Evolutionary conservation across 1,140 invertebrate species (phyloP), one percentile per base, ranked within the genome.

Genomic region (Platyscapa corneri): DNA sequence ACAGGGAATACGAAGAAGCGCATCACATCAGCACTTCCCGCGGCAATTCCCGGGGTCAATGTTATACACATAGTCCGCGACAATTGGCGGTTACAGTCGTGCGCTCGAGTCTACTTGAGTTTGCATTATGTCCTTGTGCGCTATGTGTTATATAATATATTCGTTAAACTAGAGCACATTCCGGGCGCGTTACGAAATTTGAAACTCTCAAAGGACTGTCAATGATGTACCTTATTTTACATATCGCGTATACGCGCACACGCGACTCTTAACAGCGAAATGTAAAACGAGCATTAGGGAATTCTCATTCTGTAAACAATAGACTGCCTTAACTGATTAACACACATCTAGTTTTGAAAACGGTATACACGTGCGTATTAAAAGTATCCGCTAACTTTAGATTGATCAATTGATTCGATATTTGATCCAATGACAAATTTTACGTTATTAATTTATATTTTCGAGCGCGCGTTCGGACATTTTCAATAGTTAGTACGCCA

Each of bases 41-140:
- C 67, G 42, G n/a, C 3, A 10, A 65, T 49, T 30, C 49, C 18
- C 6, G 67, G 20, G 64, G 82, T 83, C 83, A 77, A 74, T 86
- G 67, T 76, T 82, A 56, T 81, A 67, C 49, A 60, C 74, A 49
- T 30, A 75, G 46, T n/a, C 78, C 74, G 84, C 49, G 83, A 85
- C 81, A 87, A 86, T 85, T 78, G 82, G 75, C 42, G 75, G 77
- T 42, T 81, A 84, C 72, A 84, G 32, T 42, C 64, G 30, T 77
- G 53, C 46, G 32, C 82, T 37, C 64, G 39, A 79, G 64, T 74
- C 85, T 18, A 82, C 85, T 87, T 76, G 80, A 86, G 75, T 89
- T 86, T 87, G 86, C 84, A 86, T 85, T 89, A 85, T 84, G 83
- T n/a, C 80, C 56, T n/a, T 30, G 74, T 49, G 18, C 56, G 64